Evolutionary conservation across 2,888 invertebrate species (phyloP).

Genomic region (Sphecodes monilicornis): DNA sequence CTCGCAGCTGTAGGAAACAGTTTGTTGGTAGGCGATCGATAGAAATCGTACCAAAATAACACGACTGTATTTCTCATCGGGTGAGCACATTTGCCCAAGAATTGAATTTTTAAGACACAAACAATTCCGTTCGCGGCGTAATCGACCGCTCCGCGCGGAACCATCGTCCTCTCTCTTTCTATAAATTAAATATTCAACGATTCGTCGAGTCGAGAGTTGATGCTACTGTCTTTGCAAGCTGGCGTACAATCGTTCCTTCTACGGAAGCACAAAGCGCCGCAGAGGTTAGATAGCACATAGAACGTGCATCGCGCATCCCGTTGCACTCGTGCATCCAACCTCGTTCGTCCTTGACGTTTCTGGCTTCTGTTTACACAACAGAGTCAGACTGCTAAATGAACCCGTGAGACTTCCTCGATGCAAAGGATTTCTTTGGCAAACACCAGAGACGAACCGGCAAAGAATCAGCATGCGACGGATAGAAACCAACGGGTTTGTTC

Average conservation of each 20-base stretch:
- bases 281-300: conserved; percentile 35
- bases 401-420: conserved; percentile 68
- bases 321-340: neutral
- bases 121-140: conserved; percentile 10
- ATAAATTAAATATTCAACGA: conserved; percentile 60
- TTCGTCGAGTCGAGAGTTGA: conserved; percentile 38
- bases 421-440: conserved; percentile 68
- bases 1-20: neutral
- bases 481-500: neutral
- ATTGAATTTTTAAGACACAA: neutral
- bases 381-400: conserved; percentile 74
- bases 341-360: conserved; percentile 41
- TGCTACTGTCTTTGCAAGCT: conserved; percentile 41
- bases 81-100: neutral
- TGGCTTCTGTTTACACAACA: conserved; percentile 63
- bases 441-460: conserved; percentile 38
- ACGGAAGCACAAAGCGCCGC: conserved; percentile 34
- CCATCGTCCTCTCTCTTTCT: neutral
- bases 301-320: neutral
- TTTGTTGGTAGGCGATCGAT: neutral
- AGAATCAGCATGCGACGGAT: conserved; percentile 10
- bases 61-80: too few relatives aligned
- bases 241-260: conserved; percentile 37
- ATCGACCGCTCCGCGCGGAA: conserved; percentile 13
- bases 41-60: neutral